These are phyloP conservation scores for Clostera curtula DNA, from an alignment of 2,888 invertebrate genomes.

Conservation along the genomic window DNA sequence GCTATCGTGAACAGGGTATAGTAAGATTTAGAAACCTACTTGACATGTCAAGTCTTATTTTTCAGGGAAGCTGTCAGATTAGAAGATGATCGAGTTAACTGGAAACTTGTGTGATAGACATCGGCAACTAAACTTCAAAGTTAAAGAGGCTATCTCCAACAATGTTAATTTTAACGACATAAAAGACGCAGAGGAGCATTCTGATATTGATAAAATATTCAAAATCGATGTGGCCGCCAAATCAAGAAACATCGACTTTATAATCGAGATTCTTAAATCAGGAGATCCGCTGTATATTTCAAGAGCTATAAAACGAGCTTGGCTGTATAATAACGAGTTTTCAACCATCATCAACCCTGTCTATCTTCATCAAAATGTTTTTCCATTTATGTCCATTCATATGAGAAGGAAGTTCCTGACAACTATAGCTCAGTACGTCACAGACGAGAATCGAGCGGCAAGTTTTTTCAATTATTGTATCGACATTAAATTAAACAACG, in stretches of 20 bases:
- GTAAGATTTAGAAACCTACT: no score
- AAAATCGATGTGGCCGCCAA: constrained; percentile 51
- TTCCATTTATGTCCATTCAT: constrained; percentile 47
- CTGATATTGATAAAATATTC: constrained; percentile 43
- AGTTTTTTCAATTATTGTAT: constrained; percentile 39
- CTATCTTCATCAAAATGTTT: constrained; percentile 37
- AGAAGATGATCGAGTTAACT: constrained; percentile 29
- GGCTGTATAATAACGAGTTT: constrained; percentile 37
- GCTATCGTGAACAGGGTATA: no score
- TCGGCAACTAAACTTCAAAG: constrained; percentile 31
- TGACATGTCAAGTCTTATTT: no score
- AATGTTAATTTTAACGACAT: constrained; percentile 26
- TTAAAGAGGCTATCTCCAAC: constrained; percentile 23
- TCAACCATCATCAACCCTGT: constrained; percentile 33
- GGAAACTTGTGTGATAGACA: constrained; percentile 35
- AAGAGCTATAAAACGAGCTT: constrained; percentile 40
- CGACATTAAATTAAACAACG: constrained; percentile 19
- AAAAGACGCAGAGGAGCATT: constrained; percentile 21
- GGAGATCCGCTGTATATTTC: constrained; percentile 43
- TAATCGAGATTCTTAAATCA: constrained; percentile 39
- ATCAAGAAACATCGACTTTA: constrained; percentile 36
- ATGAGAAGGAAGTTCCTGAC: constrained; percentile 43
- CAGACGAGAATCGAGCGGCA: constrained; percentile 25
- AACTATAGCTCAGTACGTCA: constrained; percentile 28
- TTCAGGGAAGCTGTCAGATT: constrained; percentile 10